phyloP scores from a whole-genome alignment of 2,113 vertebrate species.

The Daboia siamensis region DNA sequence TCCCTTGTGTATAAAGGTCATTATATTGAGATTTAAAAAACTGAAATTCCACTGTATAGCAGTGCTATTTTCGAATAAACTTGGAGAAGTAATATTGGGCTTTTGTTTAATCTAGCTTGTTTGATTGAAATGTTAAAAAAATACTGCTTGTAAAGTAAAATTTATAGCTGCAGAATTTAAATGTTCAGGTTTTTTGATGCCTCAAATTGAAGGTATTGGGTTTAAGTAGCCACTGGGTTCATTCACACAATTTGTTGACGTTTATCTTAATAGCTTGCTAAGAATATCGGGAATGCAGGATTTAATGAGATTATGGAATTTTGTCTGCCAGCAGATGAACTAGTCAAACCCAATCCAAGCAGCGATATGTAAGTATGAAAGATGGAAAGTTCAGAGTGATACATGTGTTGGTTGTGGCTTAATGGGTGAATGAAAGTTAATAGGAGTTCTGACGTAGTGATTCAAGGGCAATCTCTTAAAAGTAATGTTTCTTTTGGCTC shows the following conservation, averaged over 20 bases:
- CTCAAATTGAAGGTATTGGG: background rate
- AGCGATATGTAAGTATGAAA: slow-evolving; percentile 89
- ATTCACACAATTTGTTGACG: slow-evolving; percentile 32
- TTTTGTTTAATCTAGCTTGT: background rate
- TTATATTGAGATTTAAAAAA: background rate
- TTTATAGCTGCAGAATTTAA: background rate
- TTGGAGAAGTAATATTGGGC: background rate
- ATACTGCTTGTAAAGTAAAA: background rate
- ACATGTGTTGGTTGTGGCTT: background rate
- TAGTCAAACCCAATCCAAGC: slow-evolving; percentile 80
- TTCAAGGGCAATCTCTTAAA: background rate
- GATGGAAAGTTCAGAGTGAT: background rate
- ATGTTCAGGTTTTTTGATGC: background rate
- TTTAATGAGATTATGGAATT: slow-evolving; percentile 98
- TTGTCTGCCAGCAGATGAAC: slow-evolving; percentile 75
- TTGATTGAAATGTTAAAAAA: background rate
- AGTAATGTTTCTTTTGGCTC: background rate
- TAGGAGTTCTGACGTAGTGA: background rate
- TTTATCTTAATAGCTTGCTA: slow-evolving; percentile 82
- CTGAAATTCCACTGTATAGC: background rate
- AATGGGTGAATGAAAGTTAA: background rate
- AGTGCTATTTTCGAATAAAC: background rate
- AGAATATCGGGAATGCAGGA: slow-evolving; percentile 93
- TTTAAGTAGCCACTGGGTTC: background rate
- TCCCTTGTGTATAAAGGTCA: background rate